These are phyloP conservation scores for Akabosia matsudoensis DNA, from an alignment of 1,140 invertebrate species.

Conservation along the genomic window DNA sequence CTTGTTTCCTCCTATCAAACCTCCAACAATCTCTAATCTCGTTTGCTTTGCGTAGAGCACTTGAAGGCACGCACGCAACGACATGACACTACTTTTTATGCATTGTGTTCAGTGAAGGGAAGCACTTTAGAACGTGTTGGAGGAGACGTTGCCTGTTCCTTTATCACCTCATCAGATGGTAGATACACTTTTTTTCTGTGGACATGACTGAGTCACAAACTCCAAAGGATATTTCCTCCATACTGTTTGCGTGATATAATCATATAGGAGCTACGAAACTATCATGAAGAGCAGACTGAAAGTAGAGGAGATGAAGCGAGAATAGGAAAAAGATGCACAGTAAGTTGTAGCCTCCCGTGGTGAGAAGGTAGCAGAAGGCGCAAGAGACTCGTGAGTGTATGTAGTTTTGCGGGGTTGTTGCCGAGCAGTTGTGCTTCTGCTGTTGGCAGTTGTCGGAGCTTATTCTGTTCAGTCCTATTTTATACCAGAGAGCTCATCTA, in stretches of 20 bases:
- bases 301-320: slow-evolving; percentile 5
- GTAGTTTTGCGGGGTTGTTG: not conserved
- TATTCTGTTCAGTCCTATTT: too few relatives aligned
- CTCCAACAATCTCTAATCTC: too few relatives aligned
- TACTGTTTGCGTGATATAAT: not conserved
- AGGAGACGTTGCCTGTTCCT: not conserved
- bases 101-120: too few relatives aligned
- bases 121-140: not conserved
- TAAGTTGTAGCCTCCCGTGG: not conserved
- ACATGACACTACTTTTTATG: too few relatives aligned
- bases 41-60: too few relatives aligned
- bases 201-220: not conserved
- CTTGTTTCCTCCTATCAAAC: too few relatives aligned
- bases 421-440: not conserved
- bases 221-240: not conserved
- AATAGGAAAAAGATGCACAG: not conserved
- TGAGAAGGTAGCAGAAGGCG: not conserved
- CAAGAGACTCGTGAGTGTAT: not conserved
- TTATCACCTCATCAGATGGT: not conserved
- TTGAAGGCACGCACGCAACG: too few relatives aligned
- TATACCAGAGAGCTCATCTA: not conserved
- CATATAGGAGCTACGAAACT: not conserved
- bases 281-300: not conserved
- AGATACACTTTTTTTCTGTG: not conserved
- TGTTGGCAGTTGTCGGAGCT: not conserved